Evolutionary conservation across 2,797 vertebrate species (phyloP).

Genomic region (Gymnothorax reevesii): DNA sequence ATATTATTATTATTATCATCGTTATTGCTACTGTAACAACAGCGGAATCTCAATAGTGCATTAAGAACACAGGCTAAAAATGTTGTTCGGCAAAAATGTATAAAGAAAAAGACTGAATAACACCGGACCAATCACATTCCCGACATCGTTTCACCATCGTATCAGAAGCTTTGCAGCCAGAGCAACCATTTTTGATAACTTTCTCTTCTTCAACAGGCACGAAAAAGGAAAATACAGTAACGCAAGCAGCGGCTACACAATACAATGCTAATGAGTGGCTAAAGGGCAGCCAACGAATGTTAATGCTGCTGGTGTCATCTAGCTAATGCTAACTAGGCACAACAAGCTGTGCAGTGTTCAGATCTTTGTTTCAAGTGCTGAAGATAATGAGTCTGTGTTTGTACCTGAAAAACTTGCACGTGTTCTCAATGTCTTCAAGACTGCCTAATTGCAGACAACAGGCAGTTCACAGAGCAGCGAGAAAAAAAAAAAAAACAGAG

Average conservation of each 20-base stretch:
- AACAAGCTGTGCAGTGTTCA: not conserved
- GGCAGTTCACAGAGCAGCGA: not conserved
- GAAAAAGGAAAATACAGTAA: not conserved
- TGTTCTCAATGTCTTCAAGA: not conserved
- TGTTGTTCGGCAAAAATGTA: slow-evolving; percentile 32
- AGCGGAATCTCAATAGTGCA: too few species aligned
- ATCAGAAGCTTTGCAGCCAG: not conserved
- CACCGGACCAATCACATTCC: slow-evolving; percentile 46
- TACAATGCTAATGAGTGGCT: not conserved
- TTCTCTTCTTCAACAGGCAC: not conserved
- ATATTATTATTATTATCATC: too few species aligned
- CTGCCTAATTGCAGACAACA: not conserved
- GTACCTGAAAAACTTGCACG: not conserved
- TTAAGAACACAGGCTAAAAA: too few species aligned
- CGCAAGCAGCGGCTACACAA: not conserved
- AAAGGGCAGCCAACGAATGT: not conserved
- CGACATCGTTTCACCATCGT: slow-evolving; percentile 20
- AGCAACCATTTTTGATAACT: not conserved
- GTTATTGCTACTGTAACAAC: too few species aligned
- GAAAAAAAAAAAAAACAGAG: not conserved
- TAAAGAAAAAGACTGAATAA: slow-evolving; percentile 48
- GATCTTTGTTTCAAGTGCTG: not conserved
- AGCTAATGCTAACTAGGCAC: not conserved
- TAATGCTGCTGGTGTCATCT: not conserved
- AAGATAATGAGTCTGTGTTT: not conserved